A percentile compares a stretch with the other conserved stretches of the same genome.
Evolutionary conservation across 2,888 invertebrate genomes (phyloP).

Genomic region (Drosophila aldrichi): DNA sequence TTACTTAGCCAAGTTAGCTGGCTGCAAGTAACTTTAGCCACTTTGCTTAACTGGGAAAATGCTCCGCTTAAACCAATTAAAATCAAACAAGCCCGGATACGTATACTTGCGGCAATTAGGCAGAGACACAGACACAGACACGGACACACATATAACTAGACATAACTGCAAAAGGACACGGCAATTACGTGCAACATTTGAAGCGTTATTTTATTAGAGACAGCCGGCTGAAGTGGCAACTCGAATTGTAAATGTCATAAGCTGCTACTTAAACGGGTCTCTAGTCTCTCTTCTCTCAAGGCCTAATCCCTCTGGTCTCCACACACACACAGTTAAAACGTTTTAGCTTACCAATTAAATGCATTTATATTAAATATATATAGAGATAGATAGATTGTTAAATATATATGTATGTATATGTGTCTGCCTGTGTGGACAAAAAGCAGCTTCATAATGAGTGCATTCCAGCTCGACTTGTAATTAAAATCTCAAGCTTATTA

Average conservation of each 20-base stretch:
- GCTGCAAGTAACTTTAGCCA: conserved; percentile 20
- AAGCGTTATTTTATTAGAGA: conserved; percentile 66
- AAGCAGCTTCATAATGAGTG: conserved; percentile 40
- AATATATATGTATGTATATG: neutral
- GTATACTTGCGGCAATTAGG: conserved; percentile 57
- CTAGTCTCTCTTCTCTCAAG: conserved; percentile 22
- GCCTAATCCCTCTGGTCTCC: conserved; percentile 55
- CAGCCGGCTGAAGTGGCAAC: conserved; percentile 44
- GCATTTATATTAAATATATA: neutral
- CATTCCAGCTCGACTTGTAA: conserved; percentile 34
- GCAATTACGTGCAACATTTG: conserved; percentile 70
- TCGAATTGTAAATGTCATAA: conserved; percentile 62
- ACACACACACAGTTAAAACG: conserved; percentile 56
- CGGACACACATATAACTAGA: neutral
- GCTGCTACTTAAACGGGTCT: conserved; percentile 48
- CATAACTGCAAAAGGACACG: conserved; percentile 42
- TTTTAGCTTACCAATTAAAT: conserved; percentile 59
- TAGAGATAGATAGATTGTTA: neutral
- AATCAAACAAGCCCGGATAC: conserved; percentile 44
- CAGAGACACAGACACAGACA: conserved; percentile 7
- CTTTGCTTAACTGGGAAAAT: conserved; percentile 41
- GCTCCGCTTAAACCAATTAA: conserved; percentile 58
- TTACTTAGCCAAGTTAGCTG: conserved; percentile 1
- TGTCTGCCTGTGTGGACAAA: conserved; percentile 19
- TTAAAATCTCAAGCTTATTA: conserved; percentile 60